Base-by-base conservation (phyloP, 2,888 invertebrate species). In the Antitype chi region DNA sequence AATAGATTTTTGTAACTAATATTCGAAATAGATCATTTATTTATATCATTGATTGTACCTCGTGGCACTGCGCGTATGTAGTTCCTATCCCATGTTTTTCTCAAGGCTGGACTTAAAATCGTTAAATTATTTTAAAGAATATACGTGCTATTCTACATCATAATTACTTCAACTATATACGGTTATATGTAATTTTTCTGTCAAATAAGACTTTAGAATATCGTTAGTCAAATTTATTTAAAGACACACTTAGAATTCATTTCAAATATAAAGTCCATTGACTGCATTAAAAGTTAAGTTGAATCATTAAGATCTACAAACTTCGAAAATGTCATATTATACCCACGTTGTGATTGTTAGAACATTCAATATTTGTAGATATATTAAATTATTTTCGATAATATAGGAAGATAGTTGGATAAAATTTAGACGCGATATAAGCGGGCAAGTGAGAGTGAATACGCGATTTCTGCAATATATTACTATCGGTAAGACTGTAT, bases 341-440 rank as follows among this genome's bases (percentile, higher is more conserved):
- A 86, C 81, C 84, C 85, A 86, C 78, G 57, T 78, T 80, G 55
- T 80, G 73, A 87, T 82, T 78, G 72, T 86, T 84, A 74, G 76
- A 87, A 88, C 81, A 83, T 85, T 87, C 77, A 85, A 86, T 84
- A 87, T 81, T 83, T 80, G 80, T 77, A 82, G 71, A 85, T 86
- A 87, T 83, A 86, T 84, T 86, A 82, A 82, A 89, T 86, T 87
- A 80, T 82, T 84, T 87, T 80, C 82, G 78, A 82, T 87, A 85
- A 83, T 89, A 87, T 84, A 87, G 84, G 83, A 80, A 89, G 82
- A 88, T 82, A 79, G 43, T 85, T 89, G 81, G 84, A 89, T 87
- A 85, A 88, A 86, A 79, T 86, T 89, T 87, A 85, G 86, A 89
- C 80, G 85, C 80, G 78, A 84, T 85, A 86, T 83, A 89, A 89